phyloP scores from a whole-genome alignment of 1,140 invertebrate species.

The Panulirus ornatus region DNA sequence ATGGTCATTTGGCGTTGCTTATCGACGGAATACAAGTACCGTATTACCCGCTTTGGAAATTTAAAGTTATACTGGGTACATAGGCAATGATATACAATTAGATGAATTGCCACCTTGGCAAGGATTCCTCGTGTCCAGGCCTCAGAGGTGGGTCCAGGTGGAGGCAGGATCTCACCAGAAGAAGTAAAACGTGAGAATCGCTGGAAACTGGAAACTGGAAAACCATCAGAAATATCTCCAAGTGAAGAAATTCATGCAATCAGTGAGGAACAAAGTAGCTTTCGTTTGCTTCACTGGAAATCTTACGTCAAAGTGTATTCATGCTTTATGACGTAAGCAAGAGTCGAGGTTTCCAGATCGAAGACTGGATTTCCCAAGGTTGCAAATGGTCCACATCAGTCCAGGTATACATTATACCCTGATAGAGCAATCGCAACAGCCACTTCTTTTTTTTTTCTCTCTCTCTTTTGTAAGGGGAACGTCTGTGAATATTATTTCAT shows the following conservation, averaged over 20 bases:
- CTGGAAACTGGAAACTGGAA: no score
- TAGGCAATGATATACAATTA: neutral
- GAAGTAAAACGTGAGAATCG: no score
- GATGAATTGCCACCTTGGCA: neutral
- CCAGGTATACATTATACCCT: neutral
- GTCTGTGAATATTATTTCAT: neutral
- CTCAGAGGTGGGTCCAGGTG: no score
- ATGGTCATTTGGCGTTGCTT: neutral
- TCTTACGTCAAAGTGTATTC: no score
- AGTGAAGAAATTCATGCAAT: no score
- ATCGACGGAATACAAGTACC: neutral
- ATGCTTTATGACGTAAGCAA: no score
- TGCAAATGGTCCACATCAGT: neutral
- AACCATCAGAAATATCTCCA: no score
- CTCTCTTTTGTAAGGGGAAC: neutral
- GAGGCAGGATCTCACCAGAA: no score
- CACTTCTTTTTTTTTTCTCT: no score
- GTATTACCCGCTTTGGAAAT: neutral
- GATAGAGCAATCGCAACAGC: neutral
- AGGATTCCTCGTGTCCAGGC: no score
- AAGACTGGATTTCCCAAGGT: neutral
- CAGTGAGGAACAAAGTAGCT: no score
- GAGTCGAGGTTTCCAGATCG: neutral
- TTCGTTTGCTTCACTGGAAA: no score
- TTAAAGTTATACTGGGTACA: neutral